Evolutionary conservation across 2,888 invertebrate species (phyloP), one percentile per base, ranked within the genome.

Genomic region (Corythucha ciliata): DNA sequence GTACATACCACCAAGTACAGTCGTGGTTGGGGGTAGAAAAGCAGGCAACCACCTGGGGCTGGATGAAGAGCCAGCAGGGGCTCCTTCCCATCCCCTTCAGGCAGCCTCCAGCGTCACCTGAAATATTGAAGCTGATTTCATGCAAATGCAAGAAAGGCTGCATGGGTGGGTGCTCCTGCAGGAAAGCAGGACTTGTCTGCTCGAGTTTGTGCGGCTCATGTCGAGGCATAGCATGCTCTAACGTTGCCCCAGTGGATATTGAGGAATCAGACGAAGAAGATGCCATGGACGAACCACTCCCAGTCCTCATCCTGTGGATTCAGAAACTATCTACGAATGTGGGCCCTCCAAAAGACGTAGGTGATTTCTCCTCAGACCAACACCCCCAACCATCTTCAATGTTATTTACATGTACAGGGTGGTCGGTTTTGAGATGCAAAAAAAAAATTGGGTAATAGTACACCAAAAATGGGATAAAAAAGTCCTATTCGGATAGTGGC

Each of bases 211-310:
- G 24, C 42, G 14, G 14, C 26, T 25, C 42, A 14, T 41, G 25
- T 26, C 26, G 25, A 25, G 25, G 42, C 14, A 41, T 25, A 26
- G 14, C 25, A 25, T 41, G 10, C 5, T n/a, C 20, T 22, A 18
- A 2, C n/a, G 10, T 2, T 40, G 24, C 5, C 40, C 24, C 3
- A 3, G 3, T 1, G 20, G 20, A 21, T 24, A 41, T 41, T 14
- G 42, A 41, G 10, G 42, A 41, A 5, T 22, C 24, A 41, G 42
- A n/a, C n/a, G n/a, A n/a, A n/a, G n/a, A n/a, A n/a, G n/a, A 41
- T 26, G 24, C 10, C 25, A 2, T 41, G 18, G 27, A 40, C 32
- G 41, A 47, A 16, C 12, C 10, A 25, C 34, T 20, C 20, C 26
- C 18, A 34, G 34, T 34, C 34, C 4, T 34, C 34, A 34, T 34